Evolutionary conservation across 2,113 vertebrate genomes (phyloP).

Genomic region (Nanorana parkeri): DNA sequence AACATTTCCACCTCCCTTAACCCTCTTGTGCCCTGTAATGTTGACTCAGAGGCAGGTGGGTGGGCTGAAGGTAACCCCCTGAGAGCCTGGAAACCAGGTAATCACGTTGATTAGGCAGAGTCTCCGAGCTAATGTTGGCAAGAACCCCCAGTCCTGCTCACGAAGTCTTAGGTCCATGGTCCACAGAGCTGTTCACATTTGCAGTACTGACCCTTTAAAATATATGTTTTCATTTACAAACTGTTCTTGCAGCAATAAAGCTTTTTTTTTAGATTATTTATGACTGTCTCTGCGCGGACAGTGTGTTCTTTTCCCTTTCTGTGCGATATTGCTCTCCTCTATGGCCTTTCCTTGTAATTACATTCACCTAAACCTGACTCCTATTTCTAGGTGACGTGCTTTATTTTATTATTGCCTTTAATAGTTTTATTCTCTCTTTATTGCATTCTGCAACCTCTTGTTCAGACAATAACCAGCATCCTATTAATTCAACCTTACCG

Average conservation of each 20-base stretch:
- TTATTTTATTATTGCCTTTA: slow-evolving; percentile 29
- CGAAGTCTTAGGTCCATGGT: no score
- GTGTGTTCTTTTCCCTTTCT: not conserved
- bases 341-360: slow-evolving; percentile 27
- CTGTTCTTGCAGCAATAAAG: no score
- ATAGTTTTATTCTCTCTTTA: slow-evolving; percentile 38
- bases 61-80: no score
- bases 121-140: not conserved
- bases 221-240: not conserved
- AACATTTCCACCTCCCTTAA: not conserved
- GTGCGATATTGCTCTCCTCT: not conserved
- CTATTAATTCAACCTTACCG: slow-evolving; percentile 29
- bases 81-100: no score
- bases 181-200: no score
- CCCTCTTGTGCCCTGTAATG: not conserved
- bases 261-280: not conserved
- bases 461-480: not conserved
- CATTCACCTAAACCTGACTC: slow-evolving; percentile 27
- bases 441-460: slow-evolving; percentile 34
- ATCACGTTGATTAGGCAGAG: no score
- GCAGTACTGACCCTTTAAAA: no score
- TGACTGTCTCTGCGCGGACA: not conserved
- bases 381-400: slow-evolving; percentile 12
- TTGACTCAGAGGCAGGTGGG: no score
- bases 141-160: not conserved